phyloP scores from a whole-genome alignment of 2,797 vertebrate species.

The Antennarius maculatus region DNA sequence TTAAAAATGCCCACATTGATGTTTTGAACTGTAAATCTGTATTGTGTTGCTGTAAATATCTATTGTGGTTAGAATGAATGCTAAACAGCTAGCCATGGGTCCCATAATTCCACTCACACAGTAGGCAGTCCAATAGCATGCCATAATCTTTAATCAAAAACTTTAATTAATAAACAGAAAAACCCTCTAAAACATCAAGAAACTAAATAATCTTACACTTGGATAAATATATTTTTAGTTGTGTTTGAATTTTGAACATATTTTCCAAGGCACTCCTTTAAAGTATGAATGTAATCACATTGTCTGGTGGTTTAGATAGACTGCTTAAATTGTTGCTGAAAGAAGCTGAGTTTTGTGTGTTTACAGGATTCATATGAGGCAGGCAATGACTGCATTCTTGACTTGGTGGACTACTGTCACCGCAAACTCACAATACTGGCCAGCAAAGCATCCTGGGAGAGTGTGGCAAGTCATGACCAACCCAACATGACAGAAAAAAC shows the following conservation, averaged over 20 bases:
- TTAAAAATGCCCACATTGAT: too few species aligned
- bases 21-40: too few species aligned
- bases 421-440: constrained; percentile 90
- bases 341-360: constrained; percentile 1
- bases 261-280: neutral
- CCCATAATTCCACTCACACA: too few species aligned
- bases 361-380: constrained; percentile 92
- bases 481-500: constrained; percentile 30
- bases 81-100: too few species aligned
- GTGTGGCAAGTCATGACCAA: constrained; percentile 10
- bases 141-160: too few species aligned
- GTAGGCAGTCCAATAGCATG: too few species aligned
- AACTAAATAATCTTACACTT: too few species aligned
- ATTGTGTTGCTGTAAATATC: too few species aligned
- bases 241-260: neutral
- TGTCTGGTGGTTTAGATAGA: accelerated
- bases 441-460: constrained; percentile 62
- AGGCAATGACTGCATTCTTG: constrained; percentile 87
- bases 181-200: too few species aligned
- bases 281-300: neutral
- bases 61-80: too few species aligned
- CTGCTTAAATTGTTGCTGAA: neutral
- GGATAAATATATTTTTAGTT: too few species aligned
- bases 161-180: too few species aligned
- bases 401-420: constrained; percentile 95